phyloP scores from a whole-genome alignment of 2,888 invertebrate genomes.

The Torymus auratus region DNA sequence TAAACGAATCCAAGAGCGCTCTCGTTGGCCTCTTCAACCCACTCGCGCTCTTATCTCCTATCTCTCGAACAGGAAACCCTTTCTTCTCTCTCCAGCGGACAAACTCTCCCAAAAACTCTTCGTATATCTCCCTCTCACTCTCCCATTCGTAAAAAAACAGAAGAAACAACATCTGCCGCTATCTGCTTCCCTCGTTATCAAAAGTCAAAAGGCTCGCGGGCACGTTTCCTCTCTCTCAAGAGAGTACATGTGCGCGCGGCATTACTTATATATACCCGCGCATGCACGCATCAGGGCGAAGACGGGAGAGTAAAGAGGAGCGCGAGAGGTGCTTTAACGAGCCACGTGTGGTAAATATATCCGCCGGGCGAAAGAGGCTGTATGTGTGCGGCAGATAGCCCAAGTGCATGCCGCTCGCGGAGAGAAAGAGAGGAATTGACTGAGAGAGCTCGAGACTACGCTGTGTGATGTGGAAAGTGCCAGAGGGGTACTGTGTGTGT shows the following conservation, averaged over 20 bases:
- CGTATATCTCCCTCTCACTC: no score
- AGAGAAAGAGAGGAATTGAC: no score
- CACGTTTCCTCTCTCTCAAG: background rate
- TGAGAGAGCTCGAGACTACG: background rate
- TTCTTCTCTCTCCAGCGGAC: no score
- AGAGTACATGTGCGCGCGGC: background rate
- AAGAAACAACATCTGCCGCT: background rate
- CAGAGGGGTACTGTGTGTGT: no score
- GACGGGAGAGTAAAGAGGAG: constrained; percentile 4
- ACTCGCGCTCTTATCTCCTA: no score
- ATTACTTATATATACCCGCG: constrained; percentile 9
- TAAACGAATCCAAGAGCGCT: no score
- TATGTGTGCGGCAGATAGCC: constrained; percentile 37
- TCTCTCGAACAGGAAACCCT: no score
- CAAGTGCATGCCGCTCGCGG: constrained; percentile 1
- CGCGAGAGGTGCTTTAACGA: constrained; percentile 44
- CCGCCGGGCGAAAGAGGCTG: constrained; percentile 12
- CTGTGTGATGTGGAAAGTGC: no score
- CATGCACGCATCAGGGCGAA: constrained; percentile 1
- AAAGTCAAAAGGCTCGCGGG: background rate
- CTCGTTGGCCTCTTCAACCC: no score
- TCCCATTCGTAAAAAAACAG: background rate
- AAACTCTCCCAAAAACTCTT: no score
- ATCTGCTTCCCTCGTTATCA: constrained; percentile 4
- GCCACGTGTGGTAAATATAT: constrained; percentile 55